Conservation (phyloP, 1,140 invertebrate species). For the Periplaneta americana region DNA sequence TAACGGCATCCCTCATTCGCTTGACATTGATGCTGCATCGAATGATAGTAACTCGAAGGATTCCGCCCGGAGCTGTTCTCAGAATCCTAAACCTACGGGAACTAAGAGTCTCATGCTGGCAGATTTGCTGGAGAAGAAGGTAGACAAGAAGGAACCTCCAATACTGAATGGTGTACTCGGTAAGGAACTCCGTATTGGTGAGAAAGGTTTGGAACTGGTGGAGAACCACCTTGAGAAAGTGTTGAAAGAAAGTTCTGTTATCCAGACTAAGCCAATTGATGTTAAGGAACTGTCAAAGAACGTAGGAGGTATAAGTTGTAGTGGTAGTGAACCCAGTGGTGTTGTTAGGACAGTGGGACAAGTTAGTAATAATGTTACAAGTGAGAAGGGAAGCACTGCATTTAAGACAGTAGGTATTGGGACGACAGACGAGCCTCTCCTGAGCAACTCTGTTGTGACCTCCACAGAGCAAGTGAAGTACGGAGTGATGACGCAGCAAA, state of each 20-base stretch:
- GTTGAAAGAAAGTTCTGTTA: slow-evolving; percentile 23
- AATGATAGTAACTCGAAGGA: slow-evolving; percentile 23
- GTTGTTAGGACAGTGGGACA: slow-evolving; percentile 1
- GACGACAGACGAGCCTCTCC: neutral
- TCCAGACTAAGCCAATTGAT: neutral
- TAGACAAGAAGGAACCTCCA: slow-evolving; percentile 48
- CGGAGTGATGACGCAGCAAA: slow-evolving; percentile 2
- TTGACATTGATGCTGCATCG: slow-evolving; percentile 42
- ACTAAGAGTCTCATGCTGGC: slow-evolving; percentile 52
- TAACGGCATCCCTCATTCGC: slow-evolving; percentile 48
- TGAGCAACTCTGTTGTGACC: neutral
- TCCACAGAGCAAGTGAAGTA: neutral
- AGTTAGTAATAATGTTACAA: neutral
- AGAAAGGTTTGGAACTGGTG: slow-evolving; percentile 54
- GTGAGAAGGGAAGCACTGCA: neutral
- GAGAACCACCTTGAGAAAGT: slow-evolving; percentile 54
- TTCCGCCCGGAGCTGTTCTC: slow-evolving; percentile 27
- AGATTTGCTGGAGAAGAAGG: slow-evolving; percentile 59
- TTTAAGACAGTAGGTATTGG: slow-evolving; percentile 10
- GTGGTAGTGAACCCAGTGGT: neutral
- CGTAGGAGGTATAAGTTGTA: neutral
- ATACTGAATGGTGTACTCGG: slow-evolving; percentile 51
- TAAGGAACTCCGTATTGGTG: slow-evolving; percentile 53
- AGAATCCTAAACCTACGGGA: slow-evolving; percentile 41
- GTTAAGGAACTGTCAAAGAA: neutral